Evolutionary conservation across 37 sponge, comb jelly and placozoan genomes (phyloP).

Genomic region (Ephydatia muelleri): DNA sequence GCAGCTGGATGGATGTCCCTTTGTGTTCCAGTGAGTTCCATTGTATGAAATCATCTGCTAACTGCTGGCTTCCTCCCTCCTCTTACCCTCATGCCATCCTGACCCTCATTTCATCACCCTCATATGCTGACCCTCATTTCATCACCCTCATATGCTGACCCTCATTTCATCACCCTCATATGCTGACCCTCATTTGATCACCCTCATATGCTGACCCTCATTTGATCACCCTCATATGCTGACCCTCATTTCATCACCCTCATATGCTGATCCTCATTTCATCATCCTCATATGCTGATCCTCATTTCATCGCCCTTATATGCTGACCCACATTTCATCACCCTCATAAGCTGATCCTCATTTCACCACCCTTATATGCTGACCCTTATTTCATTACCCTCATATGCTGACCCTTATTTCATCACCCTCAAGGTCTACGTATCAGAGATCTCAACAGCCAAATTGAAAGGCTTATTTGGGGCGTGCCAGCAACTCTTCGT

Average conservation of each 20-base stretch:
- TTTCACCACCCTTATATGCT: not conserved
- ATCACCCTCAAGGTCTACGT: conserved; percentile 74
- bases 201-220: too few relatives aligned
- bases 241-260: not conserved
- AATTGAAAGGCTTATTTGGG: conserved; percentile 68
- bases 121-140: too few relatives aligned
- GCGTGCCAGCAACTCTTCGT: conserved; percentile 72
- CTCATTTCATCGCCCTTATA: not conserved
- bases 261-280: not conserved
- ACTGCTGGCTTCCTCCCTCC: not conserved
- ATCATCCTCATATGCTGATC: not conserved
- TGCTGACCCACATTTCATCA: not conserved
- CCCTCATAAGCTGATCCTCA: not conserved
- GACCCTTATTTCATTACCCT: not conserved
- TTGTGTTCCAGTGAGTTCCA: conserved; percentile 62
- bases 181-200: too few relatives aligned
- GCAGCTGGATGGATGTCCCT: conserved; percentile 57
- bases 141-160: too few relatives aligned
- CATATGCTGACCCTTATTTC: not conserved
- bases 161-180: too few relatives aligned
- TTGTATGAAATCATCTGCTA: not conserved
- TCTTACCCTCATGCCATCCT: not conserved
- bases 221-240: too few relatives aligned
- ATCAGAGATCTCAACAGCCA: conserved; percentile 66
- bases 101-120: not conserved